phyloP scores from a whole-genome alignment of 2,888 invertebrate species.

The Callosobruchus maculatus region DNA sequence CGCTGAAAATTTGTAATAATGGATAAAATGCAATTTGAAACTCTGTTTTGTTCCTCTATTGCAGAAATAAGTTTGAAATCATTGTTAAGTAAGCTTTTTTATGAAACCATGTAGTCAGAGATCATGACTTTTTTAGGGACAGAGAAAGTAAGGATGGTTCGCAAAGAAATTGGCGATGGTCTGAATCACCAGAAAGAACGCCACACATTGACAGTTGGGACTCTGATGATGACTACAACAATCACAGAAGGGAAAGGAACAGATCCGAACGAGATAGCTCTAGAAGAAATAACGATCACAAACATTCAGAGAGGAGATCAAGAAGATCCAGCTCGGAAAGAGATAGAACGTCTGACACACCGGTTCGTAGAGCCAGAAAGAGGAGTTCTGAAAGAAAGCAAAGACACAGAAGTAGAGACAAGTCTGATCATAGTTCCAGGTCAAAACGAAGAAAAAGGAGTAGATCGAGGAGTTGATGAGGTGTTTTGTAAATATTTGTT shows the following conservation, averaged over 20 bases:
- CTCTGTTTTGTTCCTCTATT: too few species aligned
- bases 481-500: neutral
- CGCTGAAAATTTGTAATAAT: too few species aligned
- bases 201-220: constrained; percentile 13
- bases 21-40: too few species aligned
- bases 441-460: neutral
- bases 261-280: neutral
- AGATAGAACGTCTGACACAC: constrained; percentile 6
- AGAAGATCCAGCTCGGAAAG: constrained; percentile 8
- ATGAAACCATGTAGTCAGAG: too few species aligned
- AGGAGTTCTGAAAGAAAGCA: neutral
- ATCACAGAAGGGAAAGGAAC: neutral
- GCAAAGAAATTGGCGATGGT: constrained; percentile 67
- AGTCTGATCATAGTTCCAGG: neutral
- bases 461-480: neutral
- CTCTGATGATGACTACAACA: neutral
- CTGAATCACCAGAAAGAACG: constrained; percentile 65
- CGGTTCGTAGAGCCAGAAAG: neutral
- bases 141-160: constrained; percentile 14
- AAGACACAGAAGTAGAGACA: neutral
- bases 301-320: constrained; percentile 4
- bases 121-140: neutral
- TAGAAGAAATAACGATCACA: constrained; percentile 2
- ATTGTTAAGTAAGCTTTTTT: too few species aligned
- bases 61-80: too few species aligned